A percentile compares a stretch with the other conserved stretches of the same genome.
Evolutionary conservation across 1,140 invertebrate species (phyloP).

Genomic region (Ladona fulva): DNA sequence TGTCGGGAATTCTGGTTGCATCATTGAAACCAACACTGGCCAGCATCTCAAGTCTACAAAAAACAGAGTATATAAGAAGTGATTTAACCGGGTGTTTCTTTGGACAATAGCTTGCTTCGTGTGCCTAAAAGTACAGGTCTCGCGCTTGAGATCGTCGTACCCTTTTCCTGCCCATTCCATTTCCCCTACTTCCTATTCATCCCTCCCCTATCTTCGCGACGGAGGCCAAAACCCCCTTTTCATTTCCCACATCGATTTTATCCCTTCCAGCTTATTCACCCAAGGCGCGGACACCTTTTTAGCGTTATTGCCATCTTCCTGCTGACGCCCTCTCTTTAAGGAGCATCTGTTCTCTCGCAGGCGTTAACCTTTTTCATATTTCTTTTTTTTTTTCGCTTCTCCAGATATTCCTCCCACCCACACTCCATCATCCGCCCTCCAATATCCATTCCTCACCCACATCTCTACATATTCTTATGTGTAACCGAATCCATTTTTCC

Average conservation of each 20-base stretch:
- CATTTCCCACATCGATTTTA: not conserved
- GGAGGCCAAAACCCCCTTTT: not conserved
- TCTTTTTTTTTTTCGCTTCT: not conserved
- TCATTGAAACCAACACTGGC: too few relatives aligned
- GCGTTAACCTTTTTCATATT: not conserved
- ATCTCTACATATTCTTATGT: too few relatives aligned
- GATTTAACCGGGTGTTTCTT: too few relatives aligned
- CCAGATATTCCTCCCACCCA: not conserved
- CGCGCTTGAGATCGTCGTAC: too few relatives aligned
- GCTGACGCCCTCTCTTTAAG: not conserved
- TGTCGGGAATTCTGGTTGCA: too few relatives aligned
- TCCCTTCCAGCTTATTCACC: constrained; percentile 1
- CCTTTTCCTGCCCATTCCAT: too few relatives aligned
- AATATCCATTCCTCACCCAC: too few relatives aligned
- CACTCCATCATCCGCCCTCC: not conserved
- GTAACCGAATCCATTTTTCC: too few relatives aligned
- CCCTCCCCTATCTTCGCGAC: not conserved
- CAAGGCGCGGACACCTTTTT: not conserved
- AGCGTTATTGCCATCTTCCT: constrained; percentile 8
- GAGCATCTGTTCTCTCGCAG: not conserved
- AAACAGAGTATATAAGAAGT: too few relatives aligned
- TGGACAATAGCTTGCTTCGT: too few relatives aligned
- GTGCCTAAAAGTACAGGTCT: too few relatives aligned
- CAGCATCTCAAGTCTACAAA: too few relatives aligned
- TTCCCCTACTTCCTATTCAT: not conserved